A percentile compares a stretch with the other conserved stretches of the same genome.
These are phyloP conservation scores for Microcebus murinus DNA, from an alignment of 2,113 vertebrate genomes.

Conservation along the genomic window DNA sequence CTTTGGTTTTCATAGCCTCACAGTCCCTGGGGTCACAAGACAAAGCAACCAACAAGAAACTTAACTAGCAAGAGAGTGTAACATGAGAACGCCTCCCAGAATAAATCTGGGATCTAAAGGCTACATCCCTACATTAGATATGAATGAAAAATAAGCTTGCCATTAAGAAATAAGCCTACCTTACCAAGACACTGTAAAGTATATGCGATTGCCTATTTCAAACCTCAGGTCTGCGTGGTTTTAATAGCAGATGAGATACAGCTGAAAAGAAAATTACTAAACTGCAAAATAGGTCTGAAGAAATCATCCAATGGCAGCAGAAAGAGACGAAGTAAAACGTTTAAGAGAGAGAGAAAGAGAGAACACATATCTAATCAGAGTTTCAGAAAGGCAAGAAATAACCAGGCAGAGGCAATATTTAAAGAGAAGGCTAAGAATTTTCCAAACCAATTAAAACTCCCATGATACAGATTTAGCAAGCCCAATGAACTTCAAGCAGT, in stretches of 20 bases:
- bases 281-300: neutral
- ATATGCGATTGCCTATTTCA: neutral
- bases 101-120: neutral
- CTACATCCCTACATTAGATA: rapidly evolving
- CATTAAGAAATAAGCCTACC: neutral
- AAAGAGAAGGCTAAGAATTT: neutral
- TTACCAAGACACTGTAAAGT: neutral
- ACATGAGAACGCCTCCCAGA: neutral
- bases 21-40: neutral
- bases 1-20: neutral
- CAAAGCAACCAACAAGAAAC: neutral
- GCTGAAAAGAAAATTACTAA: neutral
- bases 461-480: neutral
- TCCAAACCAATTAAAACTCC: neutral
- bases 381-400: neutral
- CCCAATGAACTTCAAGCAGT: neutral
- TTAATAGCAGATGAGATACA: neutral
- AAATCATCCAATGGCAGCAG: neutral
- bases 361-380: neutral
- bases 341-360: rapidly evolving
- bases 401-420: neutral
- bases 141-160: neutral
- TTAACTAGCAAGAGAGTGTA: neutral
- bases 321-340: neutral
- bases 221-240: neutral